Base-by-base conservation (phyloP, 2,113 vertebrate species). In the Lagopus muta region DNA sequence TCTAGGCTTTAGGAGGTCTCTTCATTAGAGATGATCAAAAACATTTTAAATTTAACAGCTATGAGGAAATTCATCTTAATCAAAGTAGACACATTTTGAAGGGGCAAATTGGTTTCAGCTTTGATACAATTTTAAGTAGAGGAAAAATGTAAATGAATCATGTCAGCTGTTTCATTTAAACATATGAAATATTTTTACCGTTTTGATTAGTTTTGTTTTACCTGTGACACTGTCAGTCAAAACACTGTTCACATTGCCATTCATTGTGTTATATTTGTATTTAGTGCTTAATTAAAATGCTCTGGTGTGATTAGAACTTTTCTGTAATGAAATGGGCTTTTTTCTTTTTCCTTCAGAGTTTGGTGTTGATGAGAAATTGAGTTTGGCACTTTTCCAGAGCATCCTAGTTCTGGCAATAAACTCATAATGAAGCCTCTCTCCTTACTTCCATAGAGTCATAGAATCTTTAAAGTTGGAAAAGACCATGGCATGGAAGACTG, bases 11-110 rank as follows among this genome's bases (percentile, higher is more conserved):
- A n/a, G 80, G 34, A 76, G 40, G 17, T 54, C 27, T 89, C 10
- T 91, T 65, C 86, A 60, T 77, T 89, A 88, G 61, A 88, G 42
- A n/a, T 75, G 38, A 87, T 90, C 43, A 84, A 92, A 95, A 94
- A 0, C 57, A 90, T 86, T 95, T 91, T 40, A 81, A 60, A 60
- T 88, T 67, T 73, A 92, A 71, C 76, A 72, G 8, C 25, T n/a
- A 54, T 50, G 72, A 89, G 70, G 21, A 90, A 86, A 92, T 90
- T 40, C 28, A 78, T 47, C 27, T 83, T 94, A 86, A 88, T 92
- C 40, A 86, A 91, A 90, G 65, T 11, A 60, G 85, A 65, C 65
- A 75, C 8, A 75, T 91, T 86, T 80, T 75, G 4, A 54, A 83
- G 58, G 47, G 92, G 45, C 30, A 92, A 88, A 86, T 61, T 89